Evolutionary conservation across 2,888 invertebrate species (phyloP).

Genomic region (Nipponacmea schrenckii): DNA sequence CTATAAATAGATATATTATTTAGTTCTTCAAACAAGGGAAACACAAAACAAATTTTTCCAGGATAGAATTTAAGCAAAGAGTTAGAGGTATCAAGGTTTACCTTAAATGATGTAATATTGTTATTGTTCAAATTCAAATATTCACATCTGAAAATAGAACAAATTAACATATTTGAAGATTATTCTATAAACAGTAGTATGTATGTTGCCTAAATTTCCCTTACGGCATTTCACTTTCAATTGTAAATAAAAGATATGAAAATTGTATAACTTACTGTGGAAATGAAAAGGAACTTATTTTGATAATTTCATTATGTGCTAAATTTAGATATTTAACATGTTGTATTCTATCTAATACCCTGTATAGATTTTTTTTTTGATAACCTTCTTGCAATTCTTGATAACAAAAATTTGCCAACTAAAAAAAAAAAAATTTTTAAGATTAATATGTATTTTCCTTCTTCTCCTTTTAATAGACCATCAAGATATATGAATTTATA

Average conservation of each 20-base stretch:
- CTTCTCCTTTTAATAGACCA: too few relatives aligned
- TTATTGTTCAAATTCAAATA: slow-evolving; percentile 54
- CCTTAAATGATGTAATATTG: slow-evolving; percentile 50
- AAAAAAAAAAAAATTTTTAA: slow-evolving; percentile 18
- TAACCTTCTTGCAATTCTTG: slow-evolving; percentile 56
- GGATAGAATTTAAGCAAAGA: too few relatives aligned
- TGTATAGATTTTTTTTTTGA: slow-evolving; percentile 49
- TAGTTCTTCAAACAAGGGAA: not conserved
- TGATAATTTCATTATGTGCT: slow-evolving; percentile 46
- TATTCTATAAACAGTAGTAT: too few relatives aligned
- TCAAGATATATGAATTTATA: too few relatives aligned
- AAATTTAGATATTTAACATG: slow-evolving; percentile 51
- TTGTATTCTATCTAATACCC: slow-evolving; percentile 48
- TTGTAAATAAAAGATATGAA: too few relatives aligned
- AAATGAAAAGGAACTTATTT: slow-evolving; percentile 43
- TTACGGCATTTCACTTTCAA: too few relatives aligned
- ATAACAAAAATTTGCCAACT: slow-evolving; percentile 53
- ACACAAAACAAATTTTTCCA: too few relatives aligned
- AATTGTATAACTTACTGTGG: slow-evolving; percentile 40
- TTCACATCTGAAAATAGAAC: slow-evolving; percentile 59
- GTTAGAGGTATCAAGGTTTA: slow-evolving; percentile 18
- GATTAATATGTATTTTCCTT: too few relatives aligned
- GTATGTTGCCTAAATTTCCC: too few relatives aligned
- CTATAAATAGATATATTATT: slow-evolving; percentile 31
- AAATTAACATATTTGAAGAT: slow-evolving; percentile 8